Evolutionary conservation across 2,888 invertebrate species (phyloP).

Genomic region (Glaucopsyche alexis): DNA sequence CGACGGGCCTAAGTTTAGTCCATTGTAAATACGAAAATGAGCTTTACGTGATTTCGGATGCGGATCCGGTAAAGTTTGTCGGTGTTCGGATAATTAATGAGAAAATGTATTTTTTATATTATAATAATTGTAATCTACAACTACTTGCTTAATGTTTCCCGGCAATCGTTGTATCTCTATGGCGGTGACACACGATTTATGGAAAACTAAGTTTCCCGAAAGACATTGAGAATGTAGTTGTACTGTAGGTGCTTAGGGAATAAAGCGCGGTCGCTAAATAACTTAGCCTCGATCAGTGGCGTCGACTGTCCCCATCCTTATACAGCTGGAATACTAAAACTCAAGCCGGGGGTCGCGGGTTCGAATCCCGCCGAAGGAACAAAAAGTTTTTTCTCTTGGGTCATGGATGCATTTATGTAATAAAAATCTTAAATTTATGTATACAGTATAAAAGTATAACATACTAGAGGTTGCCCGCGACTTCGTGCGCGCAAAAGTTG

Average conservation of each 20-base stretch:
- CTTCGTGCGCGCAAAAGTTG: too few relatives aligned
- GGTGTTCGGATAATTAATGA: neutral
- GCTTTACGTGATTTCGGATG: constrained; percentile 13
- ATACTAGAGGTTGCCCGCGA: too few relatives aligned
- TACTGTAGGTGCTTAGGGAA: neutral
- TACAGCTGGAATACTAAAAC: too few relatives aligned
- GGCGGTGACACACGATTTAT: too few relatives aligned
- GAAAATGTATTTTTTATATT: constrained; percentile 25
- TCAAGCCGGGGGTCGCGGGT: too few relatives aligned
- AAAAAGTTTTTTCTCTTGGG: too few relatives aligned
- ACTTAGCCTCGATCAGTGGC: too few relatives aligned
- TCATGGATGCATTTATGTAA: too few relatives aligned
- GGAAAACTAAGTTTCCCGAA: neutral
- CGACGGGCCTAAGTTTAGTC: constrained; percentile 19
- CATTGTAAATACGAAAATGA: constrained; percentile 22
- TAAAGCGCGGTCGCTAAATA: neutral
- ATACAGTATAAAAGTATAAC: too few relatives aligned
- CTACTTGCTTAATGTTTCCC: neutral
- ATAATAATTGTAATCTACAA: neutral
- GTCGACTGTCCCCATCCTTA: too few relatives aligned
- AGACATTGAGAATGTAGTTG: neutral
- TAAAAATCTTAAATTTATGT: too few relatives aligned
- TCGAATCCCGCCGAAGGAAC: too few relatives aligned
- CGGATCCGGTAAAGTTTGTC: neutral
- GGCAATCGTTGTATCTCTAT: neutral